Percentiles rank a stretch among this genome's conserved stretches.
Evolutionary conservation across 92 coral and sea anemone species (phyloP).

Genomic region (Virgularia gustaviana): DNA sequence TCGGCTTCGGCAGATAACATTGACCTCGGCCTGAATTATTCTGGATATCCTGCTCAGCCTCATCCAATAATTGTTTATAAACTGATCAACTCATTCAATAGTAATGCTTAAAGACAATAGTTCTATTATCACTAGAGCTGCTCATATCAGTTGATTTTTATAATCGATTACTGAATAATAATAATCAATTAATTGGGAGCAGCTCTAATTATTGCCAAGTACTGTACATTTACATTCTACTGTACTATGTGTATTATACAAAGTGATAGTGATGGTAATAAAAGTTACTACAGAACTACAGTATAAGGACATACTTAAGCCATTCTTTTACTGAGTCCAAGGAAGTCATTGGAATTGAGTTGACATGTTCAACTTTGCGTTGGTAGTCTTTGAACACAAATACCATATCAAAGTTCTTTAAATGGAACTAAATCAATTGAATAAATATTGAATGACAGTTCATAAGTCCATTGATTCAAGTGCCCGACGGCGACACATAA

Average conservation of each 20-base stretch:
- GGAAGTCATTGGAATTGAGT: slow-evolving; percentile 98
- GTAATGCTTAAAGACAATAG: no score
- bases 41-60: no score
- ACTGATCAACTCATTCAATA: no score
- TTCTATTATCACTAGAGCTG: background rate
- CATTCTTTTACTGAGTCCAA: slow-evolving; percentile 97
- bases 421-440: slow-evolving; percentile 70
- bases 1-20: no score
- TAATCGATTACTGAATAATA: no score
- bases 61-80: no score
- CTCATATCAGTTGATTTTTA: background rate
- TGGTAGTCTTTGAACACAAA: slow-evolving; percentile 98
- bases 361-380: slow-evolving; percentile 92
- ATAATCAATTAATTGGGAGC: slow-evolving; percentile 16
- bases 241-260: no score
- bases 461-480: no score
- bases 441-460: background rate
- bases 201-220: background rate
- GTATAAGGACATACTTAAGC: slow-evolving; percentile 68
- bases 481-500: no score
- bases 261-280: no score
- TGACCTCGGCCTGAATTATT: no score
- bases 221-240: no score
- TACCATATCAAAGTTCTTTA: slow-evolving; percentile 98
- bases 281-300: background rate